Conservation (phyloP, 2,113 vertebrate genomes). For the Stictonetta naevosa region DNA sequence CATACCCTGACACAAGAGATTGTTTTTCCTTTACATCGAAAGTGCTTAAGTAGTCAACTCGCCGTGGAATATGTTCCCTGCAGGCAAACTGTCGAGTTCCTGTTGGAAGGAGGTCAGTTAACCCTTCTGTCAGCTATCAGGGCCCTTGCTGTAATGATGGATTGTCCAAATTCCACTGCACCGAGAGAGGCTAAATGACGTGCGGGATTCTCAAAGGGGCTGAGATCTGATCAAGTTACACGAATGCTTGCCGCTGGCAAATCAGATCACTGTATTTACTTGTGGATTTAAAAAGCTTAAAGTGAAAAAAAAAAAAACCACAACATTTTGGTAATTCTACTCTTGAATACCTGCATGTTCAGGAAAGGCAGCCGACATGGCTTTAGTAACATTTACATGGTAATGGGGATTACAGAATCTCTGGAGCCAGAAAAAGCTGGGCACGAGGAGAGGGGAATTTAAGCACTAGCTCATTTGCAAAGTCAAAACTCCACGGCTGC, state of each 20-base stretch:
- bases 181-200: constrained; percentile 10
- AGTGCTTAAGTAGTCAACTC: constrained; percentile 66
- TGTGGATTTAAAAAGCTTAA: neutral
- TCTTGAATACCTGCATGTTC: constrained; percentile 16
- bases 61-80: constrained; percentile 54
- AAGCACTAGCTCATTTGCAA: neutral
- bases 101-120: constrained; percentile 70
- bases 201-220: constrained; percentile 32
- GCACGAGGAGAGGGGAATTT: neutral
- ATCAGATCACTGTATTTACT: constrained; percentile 12
- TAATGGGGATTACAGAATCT: neutral
- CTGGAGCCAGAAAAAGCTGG: neutral
- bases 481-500: neutral
- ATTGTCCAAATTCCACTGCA: constrained; percentile 60
- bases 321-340: neutral
- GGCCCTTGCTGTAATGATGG: constrained; percentile 35
- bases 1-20: constrained; percentile 61
- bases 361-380: neutral
- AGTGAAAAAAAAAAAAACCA: neutral
- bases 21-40: constrained; percentile 68
- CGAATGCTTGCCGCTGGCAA: constrained; percentile 7
- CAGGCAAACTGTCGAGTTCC: constrained; percentile 48
- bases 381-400: constrained; percentile 6
- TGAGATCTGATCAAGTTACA: constrained; percentile 47
- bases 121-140: constrained; percentile 62